Base-by-base conservation (phyloP, 2,113 vertebrate genomes). In the Perccottus glenii region DNA sequence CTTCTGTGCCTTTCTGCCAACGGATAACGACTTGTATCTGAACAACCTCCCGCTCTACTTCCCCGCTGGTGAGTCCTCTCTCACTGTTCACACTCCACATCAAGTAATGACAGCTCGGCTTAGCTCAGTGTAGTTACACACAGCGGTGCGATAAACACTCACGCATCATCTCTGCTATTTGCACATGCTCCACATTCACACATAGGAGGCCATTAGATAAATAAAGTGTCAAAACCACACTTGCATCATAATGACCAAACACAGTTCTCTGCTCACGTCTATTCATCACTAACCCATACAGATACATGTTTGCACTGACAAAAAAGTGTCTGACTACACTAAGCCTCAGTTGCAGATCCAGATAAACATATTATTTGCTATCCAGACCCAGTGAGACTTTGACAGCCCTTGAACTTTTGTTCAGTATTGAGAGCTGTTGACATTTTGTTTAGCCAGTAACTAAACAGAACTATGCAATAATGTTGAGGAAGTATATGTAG, bases 1-100 rank as follows among this genome's bases (percentile, higher is more conserved):
- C 83, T 91, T 94, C 88, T 93, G 92, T 52, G 88, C 92, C 68
- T 94, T 94, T 64, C 84, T 93, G 76, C 90, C 90, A 10, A 84
- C 75, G 69, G 92, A 94, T 64, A 85, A 89, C 72, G 77, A 92
- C 62, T 83, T 94, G 56, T 94, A 93, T 74, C 83, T 83, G 73
- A 72, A 85, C 50, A 88, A 82, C 67, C 82, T 94, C 72, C 89
- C 90, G 11, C 85, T 88, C 57, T 93, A 92, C 83, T 94, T 94
- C 81, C 91, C 93, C 52, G 67, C 70, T 60, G 90, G 91, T 92
- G 68, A 90, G 92, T 80, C 46, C 61, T 16, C 44, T 50, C 47
- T 38, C 36, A 9, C 60, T 9, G 40, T 8, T 60, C 63, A 60
- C 57, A 59, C 58, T 69, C 15, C 40, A 50, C 50, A 50, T 69